phyloP scores from a whole-genome alignment of 1,140 invertebrate genomes.

The Scaptomyza hsui region DNA sequence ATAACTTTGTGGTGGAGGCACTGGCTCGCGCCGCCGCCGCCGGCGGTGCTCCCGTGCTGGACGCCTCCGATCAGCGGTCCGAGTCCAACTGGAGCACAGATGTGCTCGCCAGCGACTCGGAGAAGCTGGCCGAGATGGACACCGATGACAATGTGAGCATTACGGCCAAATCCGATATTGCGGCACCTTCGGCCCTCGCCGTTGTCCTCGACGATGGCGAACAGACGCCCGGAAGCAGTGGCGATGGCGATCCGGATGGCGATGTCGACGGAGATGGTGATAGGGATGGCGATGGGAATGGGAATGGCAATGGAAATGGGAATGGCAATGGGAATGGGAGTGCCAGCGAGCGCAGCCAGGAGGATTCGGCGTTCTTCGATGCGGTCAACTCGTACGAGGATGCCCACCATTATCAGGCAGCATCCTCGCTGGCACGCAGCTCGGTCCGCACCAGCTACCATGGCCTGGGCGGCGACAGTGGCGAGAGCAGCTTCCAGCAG shows the following conservation, averaged over 20 bases:
- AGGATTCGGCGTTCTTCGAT: slow-evolving; percentile 79
- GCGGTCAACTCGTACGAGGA: slow-evolving; percentile 77
- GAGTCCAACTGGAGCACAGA: slow-evolving; percentile 98
- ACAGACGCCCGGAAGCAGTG: slow-evolving; percentile 63
- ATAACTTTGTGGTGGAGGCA: slow-evolving; percentile 74
- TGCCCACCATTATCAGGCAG: slow-evolving; percentile 58
- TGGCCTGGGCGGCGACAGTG: slow-evolving; percentile 52
- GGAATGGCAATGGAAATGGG: slow-evolving; percentile 20
- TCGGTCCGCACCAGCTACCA: slow-evolving; percentile 80
- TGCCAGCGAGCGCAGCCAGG: slow-evolving; percentile 76
- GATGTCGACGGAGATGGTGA: slow-evolving; percentile 39
- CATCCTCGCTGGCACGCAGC: slow-evolving; percentile 75
- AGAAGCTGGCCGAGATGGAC: slow-evolving; percentile 94
- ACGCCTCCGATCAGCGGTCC: slow-evolving; percentile 95
- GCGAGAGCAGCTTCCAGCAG: slow-evolving; percentile 79
- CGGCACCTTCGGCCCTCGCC: slow-evolving; percentile 60
- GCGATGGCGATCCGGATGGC: slow-evolving; percentile 45
- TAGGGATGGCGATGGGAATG: slow-evolving; percentile 41
- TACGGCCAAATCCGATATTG: slow-evolving; percentile 87
- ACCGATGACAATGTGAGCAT: slow-evolving; percentile 92
- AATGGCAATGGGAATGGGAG: slow-evolving; percentile 58
- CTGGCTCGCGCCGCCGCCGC: slow-evolving; percentile 57
- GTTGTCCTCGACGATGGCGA: slow-evolving; percentile 52
- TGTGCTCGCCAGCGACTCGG: slow-evolving; percentile 97
- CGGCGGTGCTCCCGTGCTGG: slow-evolving; percentile 74